Base-by-base conservation (phyloP, 2,888 invertebrate genomes). In the Clivina fossor region DNA sequence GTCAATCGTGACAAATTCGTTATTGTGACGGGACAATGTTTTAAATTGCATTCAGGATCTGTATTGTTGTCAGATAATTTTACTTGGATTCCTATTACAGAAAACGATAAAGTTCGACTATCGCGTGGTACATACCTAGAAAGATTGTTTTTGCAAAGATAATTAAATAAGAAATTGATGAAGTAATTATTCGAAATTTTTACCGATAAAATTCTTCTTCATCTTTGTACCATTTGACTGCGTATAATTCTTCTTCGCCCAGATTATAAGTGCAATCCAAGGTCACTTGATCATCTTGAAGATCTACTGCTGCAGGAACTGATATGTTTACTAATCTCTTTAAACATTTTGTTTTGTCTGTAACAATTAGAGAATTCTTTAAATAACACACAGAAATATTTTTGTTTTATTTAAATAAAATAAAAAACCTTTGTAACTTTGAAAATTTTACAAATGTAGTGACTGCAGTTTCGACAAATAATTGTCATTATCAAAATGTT, bases 221-320 rank as follows among this genome's bases (percentile, higher is more conserved):
- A 65, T 71, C 72, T 56, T 73, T 72, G 60, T 78, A 78, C 78
- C 78, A 78, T 64, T 78, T 78, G 5, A 78, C 77, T 1, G 78
- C 77, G 61, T 78, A 78, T 15, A 78, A 61, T 32, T 76, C 74
- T 60, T 78, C 77, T 2, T 70, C 71, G 51, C 73, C 73, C 73
- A 78, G 75, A 57, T 76, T 73, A 65, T 77, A 78, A 61, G 71
- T 73, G 64, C 78, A 78, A 50, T 74, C 71, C 48, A 78, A 20
- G 15, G 16, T 55, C n/a, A 55, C 13, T 2, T 13, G 3, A 24
- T 37, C 40, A 37, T 55, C 55, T 38, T 55, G 55, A 2, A 55
- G 22, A 19, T 55, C 55, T 15, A 38, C 38, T 40, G 37, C 40
- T 3, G 32, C 22, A 8, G 55, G 47, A 5, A 55, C 55, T 8